Evolutionary conservation across 92 coral and sea anemone genomes (phyloP), one percentile per base, ranked within the genome.

Genomic region (Actinostola sp.): DNA sequence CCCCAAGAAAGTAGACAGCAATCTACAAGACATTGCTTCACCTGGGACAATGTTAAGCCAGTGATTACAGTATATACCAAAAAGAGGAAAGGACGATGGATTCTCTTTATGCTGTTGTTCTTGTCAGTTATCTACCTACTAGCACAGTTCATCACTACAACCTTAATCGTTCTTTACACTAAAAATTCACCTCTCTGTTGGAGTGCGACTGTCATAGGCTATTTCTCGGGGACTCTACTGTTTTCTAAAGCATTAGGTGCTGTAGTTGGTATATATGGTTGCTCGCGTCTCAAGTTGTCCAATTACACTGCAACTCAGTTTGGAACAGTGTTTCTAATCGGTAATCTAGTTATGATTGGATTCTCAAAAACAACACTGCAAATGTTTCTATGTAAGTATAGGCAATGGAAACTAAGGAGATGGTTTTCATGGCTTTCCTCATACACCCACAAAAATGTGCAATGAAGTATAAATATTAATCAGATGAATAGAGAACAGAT

Each of bases 231-330:
- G 46, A 73, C 93, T 34, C 41, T 75, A 45, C 70, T 93, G 33
- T 76, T 84, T 34, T 71, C 85, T 11, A 86, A 86, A 67, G 98
- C 98, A 23, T 71, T 93, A 66, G 98, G 98, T 27, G 96, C 96
- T 7, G 92, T 93, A 9, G 51, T 84, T 10, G 89, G 96, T 67
- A 87, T 93, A 58, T 79, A 80, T 73, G 66, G 84, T 14, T 86
- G 94, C 27, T 83, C 89, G 14, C 52, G 71, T 71, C 63, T 87
- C 21, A 59, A 80, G 32, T 59, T 85, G 70, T 73, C 88, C 9
- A 88, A 93, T 63, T 89, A 83, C 77, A 69, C 92, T n/a, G 81
- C 89, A 24, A 65, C 73, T 15, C 98, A 93, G 71, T 74, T 93
- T 34, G 96, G 96, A 42, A 70, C 82, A 35, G 24, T 93, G 32